phyloP scores from a whole-genome alignment of 2,888 invertebrate genomes.

The Pantelozetes paolii region DNA sequence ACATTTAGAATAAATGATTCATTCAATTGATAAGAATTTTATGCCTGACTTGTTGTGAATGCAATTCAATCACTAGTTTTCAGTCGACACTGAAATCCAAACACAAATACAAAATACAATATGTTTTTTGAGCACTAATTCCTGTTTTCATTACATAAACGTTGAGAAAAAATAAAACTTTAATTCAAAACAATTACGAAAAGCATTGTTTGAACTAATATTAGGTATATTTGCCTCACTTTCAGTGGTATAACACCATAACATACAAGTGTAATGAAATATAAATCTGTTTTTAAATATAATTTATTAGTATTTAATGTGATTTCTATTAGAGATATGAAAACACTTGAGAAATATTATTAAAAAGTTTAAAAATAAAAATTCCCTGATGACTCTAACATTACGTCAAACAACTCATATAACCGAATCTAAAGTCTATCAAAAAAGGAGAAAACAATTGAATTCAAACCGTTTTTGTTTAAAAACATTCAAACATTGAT shows the following conservation, averaged over 20 bases:
- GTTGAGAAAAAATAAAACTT: not conserved
- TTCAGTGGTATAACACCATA: no score
- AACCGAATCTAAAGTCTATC: not conserved
- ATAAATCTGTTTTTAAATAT: no score
- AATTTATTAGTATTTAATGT: no score
- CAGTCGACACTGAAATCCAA: not conserved
- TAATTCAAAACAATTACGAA: not conserved
- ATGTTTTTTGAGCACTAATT: not conserved
- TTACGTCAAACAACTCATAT: no score
- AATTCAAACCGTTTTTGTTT: not conserved
- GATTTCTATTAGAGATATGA: no score
- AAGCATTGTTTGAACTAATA: no score
- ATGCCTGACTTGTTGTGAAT: constrained; percentile 2
- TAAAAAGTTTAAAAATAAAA: no score
- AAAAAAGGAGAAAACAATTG: constrained; percentile 2
- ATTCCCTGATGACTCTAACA: no score
- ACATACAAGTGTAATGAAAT: no score
- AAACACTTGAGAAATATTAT: no score
- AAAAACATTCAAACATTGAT: not conserved
- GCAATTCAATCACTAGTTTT: constrained; percentile 2
- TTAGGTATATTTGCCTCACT: no score
- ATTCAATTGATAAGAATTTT: constrained; percentile 22
- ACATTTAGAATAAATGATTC: constrained; percentile 18
- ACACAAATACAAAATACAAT: not conserved
- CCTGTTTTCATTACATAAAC: not conserved